A percentile compares a stretch with the other conserved stretches of the same genome.
These are phyloP conservation scores for Cinclus cinclus DNA, from an alignment of 2,113 vertebrate species.

Conservation along the genomic window DNA sequence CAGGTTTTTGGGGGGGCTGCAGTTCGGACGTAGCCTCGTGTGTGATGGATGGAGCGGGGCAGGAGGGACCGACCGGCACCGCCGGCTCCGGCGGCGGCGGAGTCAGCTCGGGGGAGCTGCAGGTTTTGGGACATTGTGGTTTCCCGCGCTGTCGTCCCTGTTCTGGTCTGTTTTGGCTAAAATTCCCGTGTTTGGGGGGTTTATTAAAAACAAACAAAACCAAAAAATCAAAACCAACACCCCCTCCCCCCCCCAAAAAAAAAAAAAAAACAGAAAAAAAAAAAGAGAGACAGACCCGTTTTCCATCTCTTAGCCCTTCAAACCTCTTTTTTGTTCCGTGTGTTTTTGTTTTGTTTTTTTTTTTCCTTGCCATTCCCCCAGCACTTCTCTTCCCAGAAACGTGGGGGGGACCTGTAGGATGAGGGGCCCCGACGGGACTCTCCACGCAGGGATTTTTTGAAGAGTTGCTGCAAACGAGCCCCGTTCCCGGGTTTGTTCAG, in stretches of 20 bases:
- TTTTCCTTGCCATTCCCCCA: background rate
- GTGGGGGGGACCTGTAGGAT: background rate
- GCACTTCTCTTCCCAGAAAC: background rate
- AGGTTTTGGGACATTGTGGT: background rate
- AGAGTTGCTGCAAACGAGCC: background rate
- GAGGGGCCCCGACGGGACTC: background rate
- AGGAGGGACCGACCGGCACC: background rate
- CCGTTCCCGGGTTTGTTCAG: background rate
- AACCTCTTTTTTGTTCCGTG: background rate
- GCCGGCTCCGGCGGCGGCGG: background rate
- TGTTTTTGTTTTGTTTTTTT: no score
- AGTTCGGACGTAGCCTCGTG: accelerated
- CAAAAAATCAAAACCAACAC: no score
- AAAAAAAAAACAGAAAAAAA: no score
- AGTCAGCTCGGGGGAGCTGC: accelerated
- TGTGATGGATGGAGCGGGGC: background rate
- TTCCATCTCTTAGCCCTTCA: background rate
- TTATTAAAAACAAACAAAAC: background rate
- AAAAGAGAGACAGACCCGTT: background rate
- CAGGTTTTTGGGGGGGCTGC: accelerated
- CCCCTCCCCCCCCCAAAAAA: no score
- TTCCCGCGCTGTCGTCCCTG: background rate
- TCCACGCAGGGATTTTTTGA: background rate
- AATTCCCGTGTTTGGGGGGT: background rate
- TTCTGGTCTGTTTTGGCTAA: background rate